Conservation (phyloP, 2,888 invertebrate genomes). For the Galeopsomyia nigrocyanea region DNA sequence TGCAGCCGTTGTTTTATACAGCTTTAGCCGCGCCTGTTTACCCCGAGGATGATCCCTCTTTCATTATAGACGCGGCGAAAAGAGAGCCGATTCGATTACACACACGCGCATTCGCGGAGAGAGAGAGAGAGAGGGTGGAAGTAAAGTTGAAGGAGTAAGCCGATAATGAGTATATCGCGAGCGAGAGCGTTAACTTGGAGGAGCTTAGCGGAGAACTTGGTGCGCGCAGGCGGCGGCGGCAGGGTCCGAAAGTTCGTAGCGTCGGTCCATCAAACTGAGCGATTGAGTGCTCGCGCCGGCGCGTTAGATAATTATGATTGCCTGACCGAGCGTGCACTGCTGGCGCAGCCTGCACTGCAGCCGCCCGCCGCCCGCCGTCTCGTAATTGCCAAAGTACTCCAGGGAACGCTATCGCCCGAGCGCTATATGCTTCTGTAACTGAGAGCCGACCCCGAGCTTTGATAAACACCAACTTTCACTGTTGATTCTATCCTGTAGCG, state of each 20-base stretch:
- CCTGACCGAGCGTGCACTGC: not conserved
- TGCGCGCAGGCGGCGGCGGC: not conserved
- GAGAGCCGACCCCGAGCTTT: not conserved
- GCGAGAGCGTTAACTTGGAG: not conserved
- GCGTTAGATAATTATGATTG: conserved; percentile 41
- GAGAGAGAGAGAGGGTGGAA: conserved; percentile 34
- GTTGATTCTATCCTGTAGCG: too few species aligned
- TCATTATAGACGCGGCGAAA: conserved; percentile 15
- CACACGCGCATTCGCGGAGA: too few species aligned
- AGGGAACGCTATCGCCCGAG: not conserved
- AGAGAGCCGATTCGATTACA: too few species aligned
- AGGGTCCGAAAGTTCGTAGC: not conserved
- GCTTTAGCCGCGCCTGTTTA: conserved; percentile 33
- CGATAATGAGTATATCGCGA: conserved; percentile 55
- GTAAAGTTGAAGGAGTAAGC: conserved; percentile 56
- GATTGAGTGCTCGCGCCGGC: conserved; percentile 32
- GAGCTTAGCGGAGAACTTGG: conserved; percentile 11
- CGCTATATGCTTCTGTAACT: not conserved
- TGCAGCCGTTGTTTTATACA: conserved; percentile 31
- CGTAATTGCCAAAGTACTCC: conserved; percentile 22
- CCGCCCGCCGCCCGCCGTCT: not conserved
- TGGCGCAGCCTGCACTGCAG: not conserved
- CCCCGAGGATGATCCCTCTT: conserved; percentile 29
- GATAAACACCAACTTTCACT: not conserved
- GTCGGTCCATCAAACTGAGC: conserved; percentile 32